phyloP scores from a whole-genome alignment of 2,797 vertebrate species.

The Rhabdomys pumilio region DNA sequence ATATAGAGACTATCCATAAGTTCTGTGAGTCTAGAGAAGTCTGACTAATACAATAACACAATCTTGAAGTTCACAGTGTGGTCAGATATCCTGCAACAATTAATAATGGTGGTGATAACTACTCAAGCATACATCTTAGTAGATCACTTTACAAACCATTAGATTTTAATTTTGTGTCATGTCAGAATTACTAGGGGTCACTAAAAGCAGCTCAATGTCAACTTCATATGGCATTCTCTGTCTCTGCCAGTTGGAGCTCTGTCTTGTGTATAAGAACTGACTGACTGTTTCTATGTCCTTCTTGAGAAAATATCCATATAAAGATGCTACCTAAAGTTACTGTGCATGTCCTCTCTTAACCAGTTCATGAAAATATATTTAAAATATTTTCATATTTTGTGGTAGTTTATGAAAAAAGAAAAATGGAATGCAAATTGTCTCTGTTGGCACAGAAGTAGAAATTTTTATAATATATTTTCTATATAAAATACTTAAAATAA shows the following conservation, averaged over 20 bases:
- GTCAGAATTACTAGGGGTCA: not conserved
- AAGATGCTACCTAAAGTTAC: not conserved
- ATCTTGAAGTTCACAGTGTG: no score
- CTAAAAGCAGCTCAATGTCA: not conserved
- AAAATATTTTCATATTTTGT: not conserved
- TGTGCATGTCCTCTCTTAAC: not conserved
- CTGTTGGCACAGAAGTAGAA: not conserved
- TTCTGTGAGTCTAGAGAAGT: no score
- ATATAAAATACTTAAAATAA: not conserved
- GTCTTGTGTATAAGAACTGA: not conserved
- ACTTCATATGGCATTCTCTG: rapidly evolving
- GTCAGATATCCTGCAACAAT: not conserved
- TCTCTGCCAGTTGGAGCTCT: not conserved
- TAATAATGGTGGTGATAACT: not conserved
- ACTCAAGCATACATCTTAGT: no score
- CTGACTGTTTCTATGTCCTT: not conserved
- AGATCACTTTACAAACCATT: not conserved
- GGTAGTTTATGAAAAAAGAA: not conserved
- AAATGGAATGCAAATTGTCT: not conserved
- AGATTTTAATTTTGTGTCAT: not conserved
- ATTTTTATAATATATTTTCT: not conserved
- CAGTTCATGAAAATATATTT: not conserved
- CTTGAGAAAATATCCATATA: not conserved
- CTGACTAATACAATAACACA: no score
- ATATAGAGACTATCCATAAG: no score